Evolutionary conservation across 1,140 invertebrate species (phyloP).

Genomic region (Drosophila malerkotliana): DNA sequence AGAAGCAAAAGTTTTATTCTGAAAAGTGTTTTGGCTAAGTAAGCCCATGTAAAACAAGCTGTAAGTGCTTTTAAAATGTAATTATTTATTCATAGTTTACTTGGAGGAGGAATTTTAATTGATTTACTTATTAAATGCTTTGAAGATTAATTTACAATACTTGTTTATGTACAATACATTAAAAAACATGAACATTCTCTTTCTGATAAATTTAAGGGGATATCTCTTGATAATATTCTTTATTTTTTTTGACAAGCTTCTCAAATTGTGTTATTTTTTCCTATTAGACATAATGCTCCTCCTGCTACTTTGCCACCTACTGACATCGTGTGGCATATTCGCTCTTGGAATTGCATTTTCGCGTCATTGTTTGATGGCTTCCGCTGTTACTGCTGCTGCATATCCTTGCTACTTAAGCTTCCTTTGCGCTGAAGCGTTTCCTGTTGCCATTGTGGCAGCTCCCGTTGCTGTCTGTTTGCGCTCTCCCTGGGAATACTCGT

Average conservation of each 20-base stretch:
- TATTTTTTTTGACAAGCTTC: conserved; percentile 25
- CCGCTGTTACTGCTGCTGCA: conserved; percentile 51
- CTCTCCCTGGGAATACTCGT: conserved; percentile 34
- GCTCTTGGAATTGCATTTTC: conserved; percentile 45
- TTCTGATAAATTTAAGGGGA: no score
- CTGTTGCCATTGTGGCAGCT: conserved; percentile 54
- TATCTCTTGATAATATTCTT: conserved; percentile 22
- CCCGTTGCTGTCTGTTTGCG: conserved; percentile 33
- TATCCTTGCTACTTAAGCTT: conserved; percentile 69
- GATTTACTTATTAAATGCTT: neutral
- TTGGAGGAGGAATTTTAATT: neutral
- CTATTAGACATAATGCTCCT: conserved; percentile 35
- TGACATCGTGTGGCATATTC: conserved; percentile 46
- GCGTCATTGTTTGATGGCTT: conserved; percentile 77
- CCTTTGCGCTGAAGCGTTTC: conserved; percentile 56
- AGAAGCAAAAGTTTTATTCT: conserved; percentile 9
- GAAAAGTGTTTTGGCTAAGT: neutral
- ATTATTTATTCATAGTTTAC: conserved; percentile 3
- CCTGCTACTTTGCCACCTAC: conserved; percentile 8
- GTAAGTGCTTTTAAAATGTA: conserved; percentile 1
- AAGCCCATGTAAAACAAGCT: neutral
- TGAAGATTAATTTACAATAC: no score
- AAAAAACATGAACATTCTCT: no score
- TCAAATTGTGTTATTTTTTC: conserved; percentile 30
- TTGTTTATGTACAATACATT: no score